Base-by-base conservation (phyloP, 2,797 vertebrate species). In the Alcedo quadribrachys region DNA sequence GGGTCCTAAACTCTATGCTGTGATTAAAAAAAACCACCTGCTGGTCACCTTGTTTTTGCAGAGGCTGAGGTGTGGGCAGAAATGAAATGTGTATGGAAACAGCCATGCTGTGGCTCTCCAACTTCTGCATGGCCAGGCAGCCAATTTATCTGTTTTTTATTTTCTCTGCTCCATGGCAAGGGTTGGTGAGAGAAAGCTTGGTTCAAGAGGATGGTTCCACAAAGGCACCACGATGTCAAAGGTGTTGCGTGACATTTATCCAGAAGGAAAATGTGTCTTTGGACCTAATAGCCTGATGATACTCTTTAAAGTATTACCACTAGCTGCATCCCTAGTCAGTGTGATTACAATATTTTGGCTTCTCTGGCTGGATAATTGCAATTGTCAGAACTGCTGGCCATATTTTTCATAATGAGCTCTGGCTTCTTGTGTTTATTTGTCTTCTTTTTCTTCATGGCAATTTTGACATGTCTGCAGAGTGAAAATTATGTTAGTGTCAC, bases 321-420 rank as follows among this genome's bases (percentile, higher is more conserved):
- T 58, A 91, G 30, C 73, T 77, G 66, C 71, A 54, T 28, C 87
- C 57, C 53, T 65, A 74, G 58, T 90, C 83, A 91, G 45, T 27
- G 25, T 66, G 75, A 75, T 92, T 89, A 84, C 70, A 62, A 77
- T 80, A 78, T 61, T 93, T 63, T 80, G 67, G 37, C 77, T 94
- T 67, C 85, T 73, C 60, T 87, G 62, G 53, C 78, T 85, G 73
- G 89, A 48, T 93, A 93, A 90, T 50, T 92, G 79, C 94, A 92
- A 50, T 85, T 90, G 74, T 92, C 53, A 78, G 77, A 91, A 81
- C 77, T 77, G 60, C 70, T 88, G 87, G 85, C 77, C 80, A 70
- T 92, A 88, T 95, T 96, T 95, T 89, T 93, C 74, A 84, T 91
- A 94, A 93, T 18, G 80, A 94, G 77, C 67, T 93, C 91, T 95